phyloP scores from a whole-genome alignment of 2,888 invertebrate species.

The Coleophora flavipennella region DNA sequence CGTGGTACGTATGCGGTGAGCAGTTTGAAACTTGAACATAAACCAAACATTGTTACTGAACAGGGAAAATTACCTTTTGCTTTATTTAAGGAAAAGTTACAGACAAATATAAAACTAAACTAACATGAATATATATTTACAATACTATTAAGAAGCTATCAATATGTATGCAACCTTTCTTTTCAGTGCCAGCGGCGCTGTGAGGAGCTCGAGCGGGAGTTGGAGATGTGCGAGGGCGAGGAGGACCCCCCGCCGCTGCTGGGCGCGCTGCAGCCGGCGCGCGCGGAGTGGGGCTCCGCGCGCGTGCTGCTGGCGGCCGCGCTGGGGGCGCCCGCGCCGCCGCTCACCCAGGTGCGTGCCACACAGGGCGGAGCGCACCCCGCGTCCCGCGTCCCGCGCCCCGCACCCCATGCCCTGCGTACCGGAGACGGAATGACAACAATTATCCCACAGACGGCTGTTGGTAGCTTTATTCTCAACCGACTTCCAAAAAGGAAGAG shows the following conservation, averaged over 20 bases:
- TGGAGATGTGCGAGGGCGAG: slow-evolving; percentile 10
- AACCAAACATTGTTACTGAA: not conserved
- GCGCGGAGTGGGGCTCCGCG: slow-evolving; percentile 32
- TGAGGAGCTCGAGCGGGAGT: slow-evolving; percentile 19
- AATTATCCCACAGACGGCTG: not conserved
- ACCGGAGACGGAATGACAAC: not conserved
- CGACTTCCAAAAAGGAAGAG: too few species aligned
- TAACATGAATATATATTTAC: not conserved
- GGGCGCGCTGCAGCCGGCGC: slow-evolving; percentile 27
- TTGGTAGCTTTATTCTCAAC: too few species aligned
- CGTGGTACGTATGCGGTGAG: not conserved
- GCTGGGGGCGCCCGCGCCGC: slow-evolving; percentile 15
- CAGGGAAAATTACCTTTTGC: not conserved
- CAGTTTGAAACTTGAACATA: not conserved
- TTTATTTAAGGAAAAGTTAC: not conserved
- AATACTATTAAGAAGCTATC: not conserved
- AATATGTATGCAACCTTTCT: not conserved
- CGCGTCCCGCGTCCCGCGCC: too few species aligned
- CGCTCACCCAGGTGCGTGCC: slow-evolving; percentile 16
- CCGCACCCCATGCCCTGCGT: not conserved
- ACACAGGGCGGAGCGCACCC: too few species aligned
- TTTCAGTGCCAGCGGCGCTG: slow-evolving; percentile 30
- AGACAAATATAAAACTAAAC: not conserved
- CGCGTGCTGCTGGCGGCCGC: slow-evolving; percentile 19
- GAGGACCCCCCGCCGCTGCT: not conserved